Base-by-base conservation (phyloP, 2,888 invertebrate species). In the Trichogramma evanescens region DNA sequence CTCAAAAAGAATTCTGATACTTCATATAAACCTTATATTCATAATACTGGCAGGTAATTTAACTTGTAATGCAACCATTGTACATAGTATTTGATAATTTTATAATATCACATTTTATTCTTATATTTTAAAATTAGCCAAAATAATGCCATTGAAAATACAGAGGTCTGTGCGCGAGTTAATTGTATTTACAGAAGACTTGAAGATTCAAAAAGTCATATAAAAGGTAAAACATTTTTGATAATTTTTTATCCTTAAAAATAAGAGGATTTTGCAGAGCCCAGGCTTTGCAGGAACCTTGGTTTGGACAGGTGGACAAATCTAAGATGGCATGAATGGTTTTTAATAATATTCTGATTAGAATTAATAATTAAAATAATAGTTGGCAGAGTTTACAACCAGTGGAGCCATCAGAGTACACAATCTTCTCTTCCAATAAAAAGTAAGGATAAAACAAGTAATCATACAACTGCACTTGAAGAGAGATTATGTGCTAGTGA, bases 131-230 rank as follows among this genome's bases (percentile, higher is more conserved):
- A 50, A 49, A 44, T 46, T 43, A 26, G 43, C 48, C 50, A 50
- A 66, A 73, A 67, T 45, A 55, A 59, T 49, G 44, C 7, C 41
- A 75, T 77, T 53, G 80, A 81, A 59, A 80, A 79, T 39, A 80
- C 82, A 65, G 80, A 80, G 65, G 84, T 84, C 0, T 93, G 93
- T 78, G 92, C 93, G 1, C 80, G 93, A 71, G 86, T 90, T 9
- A 84, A 89, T 72, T 87, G 91, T 48, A 83, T 86, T 66, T 83
- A 91, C 62, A 81, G 87, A 4, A 86, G 84, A 66, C 81, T 88
- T 56, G 87, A 84, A 67, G 89, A 88, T 71, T 88, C 88, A 0
- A 90, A 88, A 72, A 88, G 91, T 65, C 92, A 91, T 78, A 81
- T 93, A 59, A 88, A 87, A 84, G 88, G 91, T 91, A 78, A 58